Evolutionary conservation across 1,140 invertebrate genomes (phyloP), one percentile per base, ranked within the genome.

Genomic region (Carposina sasakii): DNA sequence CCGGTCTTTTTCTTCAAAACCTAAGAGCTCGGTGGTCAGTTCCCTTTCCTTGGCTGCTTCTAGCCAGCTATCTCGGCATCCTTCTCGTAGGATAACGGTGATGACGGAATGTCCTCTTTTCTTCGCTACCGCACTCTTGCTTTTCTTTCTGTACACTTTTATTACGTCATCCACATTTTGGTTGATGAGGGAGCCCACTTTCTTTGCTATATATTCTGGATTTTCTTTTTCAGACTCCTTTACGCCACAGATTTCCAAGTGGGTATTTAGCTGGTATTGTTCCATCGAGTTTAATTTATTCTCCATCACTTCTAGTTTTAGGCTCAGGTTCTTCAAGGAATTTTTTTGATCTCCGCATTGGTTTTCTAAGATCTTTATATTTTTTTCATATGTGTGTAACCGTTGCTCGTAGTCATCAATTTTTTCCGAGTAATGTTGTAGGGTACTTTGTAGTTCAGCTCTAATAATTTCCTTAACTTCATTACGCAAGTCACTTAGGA

Each of bases 401-500:
- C 36, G 22, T 13, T 36, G n/a, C 19, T 36, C 31, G 26, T 36
- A 46, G 9, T 46, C 44, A 12, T 46, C 44, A 1, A 46, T 46
- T 28, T 46, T 46, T 6, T 46, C 33, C 3, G 44, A 46, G 21
- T 36, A 46, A n/a, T 15, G 36, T 46, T 46, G 44, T 8, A 36
- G n/a, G n/a, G 44, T 31, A 1, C 8, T 31, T 33, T 44, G 42
- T 12, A 44, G 19, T 21, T 44, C 42, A 5, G 10, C 21, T 17
- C 42, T 1, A 4, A 44, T 31, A 9, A 23, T 44, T n/a, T 44
- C 42, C 2, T 28, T n/a, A 2, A 40, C 20, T 12, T 22, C 21
- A 2, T 19, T 13, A n/a, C 37, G 37, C 4, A 40, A 4, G 10
- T 40, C 20, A 2, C 20, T 5, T 6, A 28, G 6, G 6, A 6